Conservation (phyloP, 2,888 invertebrate species). For the Aleiodes leptofemur region DNA sequence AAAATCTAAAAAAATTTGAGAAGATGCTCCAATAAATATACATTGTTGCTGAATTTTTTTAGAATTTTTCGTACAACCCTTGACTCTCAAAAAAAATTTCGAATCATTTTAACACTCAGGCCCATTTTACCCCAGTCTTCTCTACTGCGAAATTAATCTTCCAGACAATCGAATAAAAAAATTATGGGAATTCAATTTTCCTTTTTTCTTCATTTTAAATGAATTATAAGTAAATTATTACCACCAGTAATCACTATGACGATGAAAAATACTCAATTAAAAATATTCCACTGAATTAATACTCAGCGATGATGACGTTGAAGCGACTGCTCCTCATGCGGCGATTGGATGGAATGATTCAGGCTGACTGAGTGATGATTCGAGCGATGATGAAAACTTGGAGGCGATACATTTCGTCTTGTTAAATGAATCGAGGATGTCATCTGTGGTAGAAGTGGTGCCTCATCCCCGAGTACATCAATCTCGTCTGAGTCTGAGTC, state of each 20-base stretch:
- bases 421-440: conserved; percentile 45
- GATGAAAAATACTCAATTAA: background rate
- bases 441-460: conserved; percentile 61
- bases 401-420: conserved; percentile 41
- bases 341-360: conserved; percentile 60
- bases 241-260: conserved; percentile 12
- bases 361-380: conserved; percentile 64
- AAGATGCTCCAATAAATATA: too few relatives aligned
- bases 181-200: background rate
- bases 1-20: too few relatives aligned
- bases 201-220: background rate
- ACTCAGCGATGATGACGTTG: conserved; percentile 73
- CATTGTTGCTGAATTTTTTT: too few relatives aligned
- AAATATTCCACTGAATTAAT: background rate
- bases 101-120: too few relatives aligned
- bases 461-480: conserved; percentile 72
- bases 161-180: background rate
- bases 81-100: too few relatives aligned
- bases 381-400: conserved; percentile 58
- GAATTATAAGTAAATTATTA: conserved; percentile 21
- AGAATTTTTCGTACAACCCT: too few relatives aligned
- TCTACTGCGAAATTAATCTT: too few relatives aligned
- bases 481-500: conserved; percentile 72
- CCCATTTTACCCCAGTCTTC: too few relatives aligned
- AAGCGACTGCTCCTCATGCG: conserved; percentile 60